Conservation (phyloP, 2,113 vertebrate genomes). For the Pseudois nayaur region DNA sequence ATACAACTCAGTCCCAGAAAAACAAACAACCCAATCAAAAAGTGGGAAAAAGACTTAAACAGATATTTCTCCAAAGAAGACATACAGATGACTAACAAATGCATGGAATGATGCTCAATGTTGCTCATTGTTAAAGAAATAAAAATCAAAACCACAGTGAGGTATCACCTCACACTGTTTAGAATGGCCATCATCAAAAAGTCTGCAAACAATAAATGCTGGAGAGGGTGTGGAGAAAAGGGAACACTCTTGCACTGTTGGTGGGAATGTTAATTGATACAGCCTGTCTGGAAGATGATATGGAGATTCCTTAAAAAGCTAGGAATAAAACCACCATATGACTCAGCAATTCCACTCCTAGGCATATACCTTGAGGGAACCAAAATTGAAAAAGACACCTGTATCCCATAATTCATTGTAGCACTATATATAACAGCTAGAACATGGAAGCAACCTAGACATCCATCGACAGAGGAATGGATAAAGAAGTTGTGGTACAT, state of each 20-base stretch:
- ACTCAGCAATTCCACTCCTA: background rate
- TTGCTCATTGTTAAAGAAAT: background rate
- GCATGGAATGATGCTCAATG: background rate
- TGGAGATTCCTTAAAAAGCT: background rate
- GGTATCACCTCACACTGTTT: background rate
- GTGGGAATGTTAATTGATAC: background rate
- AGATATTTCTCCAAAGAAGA: background rate
- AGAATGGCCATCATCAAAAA: background rate
- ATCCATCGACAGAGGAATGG: rapidly evolving
- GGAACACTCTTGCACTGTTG: background rate
- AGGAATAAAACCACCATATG: background rate
- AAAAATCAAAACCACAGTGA: background rate
- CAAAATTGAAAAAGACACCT: background rate
- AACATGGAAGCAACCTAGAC: background rate
- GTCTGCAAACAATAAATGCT: background rate
- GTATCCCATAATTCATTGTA: background rate
- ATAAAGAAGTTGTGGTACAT: background rate
- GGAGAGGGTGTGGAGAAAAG: background rate
- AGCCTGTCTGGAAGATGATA: background rate
- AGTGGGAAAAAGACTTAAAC: background rate
- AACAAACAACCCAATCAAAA: background rate
- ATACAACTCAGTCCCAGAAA: background rate
- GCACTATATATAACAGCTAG: background rate
- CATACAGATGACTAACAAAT: background rate
- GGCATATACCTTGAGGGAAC: background rate